These are phyloP conservation scores for Rhinophrynus dorsalis DNA, from an alignment of 2,797 vertebrate genomes.

Conservation along the genomic window DNA sequence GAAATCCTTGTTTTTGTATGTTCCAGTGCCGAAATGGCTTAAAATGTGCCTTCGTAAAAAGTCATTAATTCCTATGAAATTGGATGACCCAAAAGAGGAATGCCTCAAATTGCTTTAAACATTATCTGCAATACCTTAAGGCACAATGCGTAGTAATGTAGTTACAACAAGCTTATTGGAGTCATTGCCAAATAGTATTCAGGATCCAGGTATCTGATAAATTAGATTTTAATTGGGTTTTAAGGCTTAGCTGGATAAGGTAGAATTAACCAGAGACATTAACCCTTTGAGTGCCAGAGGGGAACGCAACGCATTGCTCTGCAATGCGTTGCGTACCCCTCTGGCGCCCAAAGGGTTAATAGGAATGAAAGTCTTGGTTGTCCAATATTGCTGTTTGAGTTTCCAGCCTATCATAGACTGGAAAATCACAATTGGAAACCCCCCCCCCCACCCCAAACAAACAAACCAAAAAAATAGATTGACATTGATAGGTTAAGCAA, in stretches of 20 bases:
- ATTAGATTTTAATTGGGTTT: conserved; percentile 84
- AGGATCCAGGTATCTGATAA: conserved; percentile 72
- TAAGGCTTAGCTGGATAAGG: conserved; percentile 75
- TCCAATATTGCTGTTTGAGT: conserved; percentile 60
- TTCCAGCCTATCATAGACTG: conserved; percentile 47
- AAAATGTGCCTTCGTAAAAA: conserved; percentile 21
- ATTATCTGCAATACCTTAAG: conserved; percentile 55
- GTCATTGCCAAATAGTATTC: conserved; percentile 65
- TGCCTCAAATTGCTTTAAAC: conserved; percentile 47
- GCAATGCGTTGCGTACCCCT: too few relatives aligned
- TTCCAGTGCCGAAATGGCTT: neutral
- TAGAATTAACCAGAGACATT: conserved; percentile 77
- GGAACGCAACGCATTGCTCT: too few relatives aligned
- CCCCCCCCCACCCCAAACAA: too few relatives aligned
- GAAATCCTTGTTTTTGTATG: neutral
- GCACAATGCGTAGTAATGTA: conserved; percentile 49
- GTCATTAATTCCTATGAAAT: conserved; percentile 43
- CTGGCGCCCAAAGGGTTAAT: too few relatives aligned
- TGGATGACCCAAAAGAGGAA: neutral
- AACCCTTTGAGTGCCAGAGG: too few relatives aligned
- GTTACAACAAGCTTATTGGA: conserved; percentile 61
- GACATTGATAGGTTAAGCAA: conserved; percentile 68
- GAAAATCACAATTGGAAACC: too few relatives aligned
- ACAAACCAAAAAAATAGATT: too few relatives aligned
- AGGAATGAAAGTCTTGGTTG: conserved; percentile 75